Base-by-base conservation (phyloP, 2,888 invertebrate genomes). In the Diadegma fenestrale region DNA sequence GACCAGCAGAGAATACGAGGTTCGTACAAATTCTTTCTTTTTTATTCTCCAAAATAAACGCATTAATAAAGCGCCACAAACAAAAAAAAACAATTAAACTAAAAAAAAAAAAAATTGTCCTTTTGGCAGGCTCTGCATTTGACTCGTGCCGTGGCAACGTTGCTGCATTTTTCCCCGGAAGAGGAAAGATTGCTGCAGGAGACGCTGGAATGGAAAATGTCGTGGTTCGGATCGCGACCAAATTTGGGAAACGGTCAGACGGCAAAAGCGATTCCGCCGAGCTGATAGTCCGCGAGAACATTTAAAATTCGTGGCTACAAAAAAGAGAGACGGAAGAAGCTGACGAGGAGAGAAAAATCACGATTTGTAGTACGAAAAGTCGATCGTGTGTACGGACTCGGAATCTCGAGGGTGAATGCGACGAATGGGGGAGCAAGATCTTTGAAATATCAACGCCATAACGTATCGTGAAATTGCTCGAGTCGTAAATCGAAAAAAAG, bases 141-240 rank as follows among this genome's bases (percentile, higher is more conserved):
- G 91, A 98, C 98, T 17, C 96, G 97, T 91, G 98, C 98, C 0
- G 97, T 99, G 2, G 96, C 98, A 0, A 97, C 97, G 0, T 94
- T 99, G 78, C 95, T 99, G 43, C 96, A 97, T 86, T 96, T 99
- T 86, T 96, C 97, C 0, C 95, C 96, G 30, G 98, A 98, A 91
- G 99, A 99, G 94, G 98, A 99, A 92, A 96, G 97, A 90, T 94
- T 98, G 10, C 95, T 99, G 8, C 96, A 97, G 76, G 97, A 97
- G 89, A 97, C 97, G 0, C 93, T 97, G 84, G 96, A 96, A 88
- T 96, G 96, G 96, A 96, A 96, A 91, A 96, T 95, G 95, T 96
- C 96, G 7, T 97, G 96, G 97, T 97, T 96, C 92, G 96, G 96
- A 6, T 94, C 95, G 6, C 94, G 95, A 86, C 96, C 96, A 2